These are phyloP conservation scores for Mastigias papua DNA, from an alignment of 30 jellyfish, hydroid and myxozoan genomes.

Conservation along the genomic window DNA sequence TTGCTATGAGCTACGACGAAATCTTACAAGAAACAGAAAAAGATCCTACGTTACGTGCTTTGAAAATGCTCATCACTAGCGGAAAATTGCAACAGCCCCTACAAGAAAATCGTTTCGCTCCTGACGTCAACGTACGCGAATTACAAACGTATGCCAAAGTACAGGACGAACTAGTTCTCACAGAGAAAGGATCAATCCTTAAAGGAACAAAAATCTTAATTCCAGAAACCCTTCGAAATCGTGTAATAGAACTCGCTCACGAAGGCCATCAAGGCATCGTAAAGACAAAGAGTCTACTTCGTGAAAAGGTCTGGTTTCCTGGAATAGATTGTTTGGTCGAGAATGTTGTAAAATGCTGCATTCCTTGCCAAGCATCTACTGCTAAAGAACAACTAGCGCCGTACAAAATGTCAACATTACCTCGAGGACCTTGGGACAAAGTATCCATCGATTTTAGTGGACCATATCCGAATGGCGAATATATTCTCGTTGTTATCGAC, in stretches of 20 bases:
- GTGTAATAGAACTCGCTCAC: slow-evolving; percentile 63
- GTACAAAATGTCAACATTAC: slow-evolving; percentile 28
- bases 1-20: slow-evolving; percentile 32
- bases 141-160: neutral
- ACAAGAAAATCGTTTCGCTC: neutral
- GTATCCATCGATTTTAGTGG: slow-evolving; percentile 73
- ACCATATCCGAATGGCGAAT: slow-evolving; percentile 63
- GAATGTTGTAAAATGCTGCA: slow-evolving; percentile 38
- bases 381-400: slow-evolving; percentile 12
- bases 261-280: slow-evolving; percentile 74
- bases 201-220: neutral
- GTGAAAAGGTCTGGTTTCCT: slow-evolving; percentile 73
- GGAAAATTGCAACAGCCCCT: neutral
- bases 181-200: neutral
- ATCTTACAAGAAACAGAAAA: slow-evolving; percentile 30
- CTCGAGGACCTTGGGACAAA: slow-evolving; percentile 57
- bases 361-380: slow-evolving; percentile 75
- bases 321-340: slow-evolving; percentile 22
- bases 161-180: neutral
- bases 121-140: neutral
- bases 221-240: slow-evolving; percentile 5
- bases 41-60: neutral
- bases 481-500: slow-evolving; percentile 65
- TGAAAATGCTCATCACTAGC: neutral
- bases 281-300: slow-evolving; percentile 52